Evolutionary conservation across 2,797 vertebrate species (phyloP), one percentile per base, ranked within the genome.

Genomic region (Sphaeramia orbicularis): DNA sequence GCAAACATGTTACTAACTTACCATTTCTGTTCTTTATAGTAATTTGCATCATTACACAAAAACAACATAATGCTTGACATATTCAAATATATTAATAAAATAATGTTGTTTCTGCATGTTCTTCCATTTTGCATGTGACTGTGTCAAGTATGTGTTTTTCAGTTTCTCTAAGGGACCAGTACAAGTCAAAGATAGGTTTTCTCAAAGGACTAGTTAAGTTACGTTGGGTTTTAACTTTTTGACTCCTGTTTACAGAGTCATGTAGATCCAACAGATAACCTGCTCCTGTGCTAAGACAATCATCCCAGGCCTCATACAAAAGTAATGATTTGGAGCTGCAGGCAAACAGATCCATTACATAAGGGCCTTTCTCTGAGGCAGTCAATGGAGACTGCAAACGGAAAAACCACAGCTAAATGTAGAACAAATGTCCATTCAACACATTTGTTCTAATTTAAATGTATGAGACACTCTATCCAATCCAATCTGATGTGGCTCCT

Each of bases 261-360:
- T 53, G 57, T 32, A 61, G 65, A 63, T 75, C 12, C 45, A 24
- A 59, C 44, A 18, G 70, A 73, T 44, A 43, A 27, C 12, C 42
- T 24, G 40, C 19, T 50, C n/a, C 57, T 47, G 40, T 47, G 58
- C 38, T 58, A 32, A 68, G 65, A 18, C 63, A 32, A 50, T 54
- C 37, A 8, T 38, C 43, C 40, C 15, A 21, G 43, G 55, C 67
- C 76, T 91, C 84, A 87, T 89, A 74, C 75, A 89, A 83, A 83
- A 84, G 60, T 83, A 86, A 86, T 84, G 86, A 84, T 40, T 59
- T 37, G n/a, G 41, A 68, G 56, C 67, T 71, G 81, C 69, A 83
- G 72, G 67, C 61, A 69, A 74, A 78, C 62, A 45, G 74, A 82
- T 78, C 74, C 44, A 36, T 83, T 81, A 84, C 81, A 77, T 65